Evolutionary conservation across 2,888 invertebrate genomes (phyloP).

Genomic region (Phlogophora meticulosa): DNA sequence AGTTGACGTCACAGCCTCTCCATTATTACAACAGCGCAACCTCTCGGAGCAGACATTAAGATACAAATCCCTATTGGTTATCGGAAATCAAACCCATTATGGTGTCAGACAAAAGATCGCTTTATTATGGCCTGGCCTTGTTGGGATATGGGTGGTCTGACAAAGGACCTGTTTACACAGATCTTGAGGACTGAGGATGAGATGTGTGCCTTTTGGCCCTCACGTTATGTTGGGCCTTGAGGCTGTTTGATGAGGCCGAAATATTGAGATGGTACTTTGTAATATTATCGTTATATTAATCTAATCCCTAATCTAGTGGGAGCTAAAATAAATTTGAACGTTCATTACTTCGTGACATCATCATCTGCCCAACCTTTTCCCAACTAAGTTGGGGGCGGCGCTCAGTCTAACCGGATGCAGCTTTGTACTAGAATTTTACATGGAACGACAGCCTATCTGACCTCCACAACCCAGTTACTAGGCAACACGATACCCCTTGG

Average conservation of each 20-base stretch:
- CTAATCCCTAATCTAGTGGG: too few species aligned
- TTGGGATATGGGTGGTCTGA: slow-evolving; percentile 24
- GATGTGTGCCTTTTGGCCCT: slow-evolving; percentile 39
- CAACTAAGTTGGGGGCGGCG: too few species aligned
- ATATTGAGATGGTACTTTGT: slow-evolving; percentile 13
- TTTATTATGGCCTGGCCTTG: slow-evolving; percentile 39
- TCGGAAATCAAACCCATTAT: slow-evolving; percentile 61
- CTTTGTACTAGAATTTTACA: too few species aligned
- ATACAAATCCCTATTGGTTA: slow-evolving; percentile 65
- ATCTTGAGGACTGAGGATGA: slow-evolving; percentile 21
- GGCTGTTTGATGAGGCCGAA: slow-evolving; percentile 26
- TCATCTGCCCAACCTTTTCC: background rate
- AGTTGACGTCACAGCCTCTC: slow-evolving; percentile 22
- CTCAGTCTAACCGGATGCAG: too few species aligned
- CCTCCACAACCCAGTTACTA: too few species aligned
- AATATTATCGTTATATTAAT: background rate
- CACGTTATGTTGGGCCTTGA: slow-evolving; percentile 23
- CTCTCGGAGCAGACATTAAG: slow-evolving; percentile 48
- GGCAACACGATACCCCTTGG: too few species aligned
- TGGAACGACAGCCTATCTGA: too few species aligned
- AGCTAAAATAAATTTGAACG: too few species aligned
- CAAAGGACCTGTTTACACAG: slow-evolving; percentile 42
- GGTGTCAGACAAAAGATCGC: slow-evolving; percentile 55
- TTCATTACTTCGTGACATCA: too few species aligned
- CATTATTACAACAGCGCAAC: slow-evolving; percentile 29